Evolutionary conservation across 53 echinoderm and acorn worm species (phyloP).

Genomic region (Zoroaster sp.): DNA sequence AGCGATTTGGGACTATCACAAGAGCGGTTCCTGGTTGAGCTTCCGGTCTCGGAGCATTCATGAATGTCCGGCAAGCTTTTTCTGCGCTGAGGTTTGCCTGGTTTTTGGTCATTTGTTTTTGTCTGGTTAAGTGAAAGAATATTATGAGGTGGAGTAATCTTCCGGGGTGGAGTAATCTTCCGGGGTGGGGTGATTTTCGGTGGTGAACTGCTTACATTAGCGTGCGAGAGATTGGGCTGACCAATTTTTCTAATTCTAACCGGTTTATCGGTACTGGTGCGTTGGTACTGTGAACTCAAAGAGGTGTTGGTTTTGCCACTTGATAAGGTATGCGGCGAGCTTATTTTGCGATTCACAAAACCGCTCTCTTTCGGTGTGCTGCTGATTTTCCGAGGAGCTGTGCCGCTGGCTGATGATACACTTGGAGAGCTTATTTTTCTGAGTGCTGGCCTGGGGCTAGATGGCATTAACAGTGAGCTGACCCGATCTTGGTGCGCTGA

Average conservation of each 20-base stretch:
- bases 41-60: background rate
- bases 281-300: background rate
- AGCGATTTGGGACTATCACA: background rate
- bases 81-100: background rate
- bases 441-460: background rate
- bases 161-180: slow-evolving; percentile 9
- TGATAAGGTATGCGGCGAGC: background rate
- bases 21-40: background rate
- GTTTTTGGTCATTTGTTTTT: too few species aligned
- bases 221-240: background rate
- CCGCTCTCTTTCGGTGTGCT: background rate
- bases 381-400: background rate
- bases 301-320: background rate
- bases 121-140: too few species aligned
- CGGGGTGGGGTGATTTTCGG: background rate
- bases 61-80: slow-evolving; percentile 33
- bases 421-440: background rate
- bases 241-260: background rate
- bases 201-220: too few species aligned
- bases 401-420: background rate
- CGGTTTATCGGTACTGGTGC: background rate
- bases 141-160: background rate
- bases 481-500: slow-evolving; percentile 10
- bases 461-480: background rate
- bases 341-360: background rate